Evolutionary conservation across 1,140 invertebrate genomes (phyloP), one percentile per base, ranked within the genome.

Genomic region (Caerostris extrusa): DNA sequence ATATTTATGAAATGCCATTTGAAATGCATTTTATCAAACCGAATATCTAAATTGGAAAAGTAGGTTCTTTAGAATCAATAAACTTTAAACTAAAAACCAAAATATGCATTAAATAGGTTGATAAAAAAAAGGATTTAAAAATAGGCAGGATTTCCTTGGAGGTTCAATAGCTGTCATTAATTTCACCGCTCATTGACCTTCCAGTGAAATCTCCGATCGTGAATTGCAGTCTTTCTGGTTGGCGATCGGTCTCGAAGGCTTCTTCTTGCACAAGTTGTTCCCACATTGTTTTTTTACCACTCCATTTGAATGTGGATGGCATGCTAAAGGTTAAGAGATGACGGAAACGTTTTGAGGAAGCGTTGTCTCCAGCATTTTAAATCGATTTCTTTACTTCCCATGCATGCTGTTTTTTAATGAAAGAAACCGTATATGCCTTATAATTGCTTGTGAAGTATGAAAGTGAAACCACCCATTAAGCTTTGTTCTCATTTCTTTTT

Each of bases 401-500:
- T 77, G 34, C 53, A 50, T 67, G n/a, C 61, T 14, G 6, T 34
- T 60, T 85, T 58, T 10, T 85, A n/a, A n/a, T n/a, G n/a, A 34
- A 56, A 58, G 3, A 57, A 14, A 55, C 56, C 55, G 14, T 85
- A 19, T 85, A 19, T 85, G 6, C 58, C 56, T 60, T 77, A n/a
- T 67, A 50, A 53, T 86, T 86, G 53, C 83, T 60, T 56, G 50
- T 67, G 58, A 61, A 50, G 61, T 88, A 60, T 83, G 90, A 92
- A 85, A 85, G 77, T 85, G 77, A 85, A 85, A 92, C 77, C 90
- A n/a, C 90, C 81, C 81, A 85, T 92, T 81, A 12, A 12, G 58
- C 50, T 92, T 64, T 90, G 88, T 71, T 90, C 88, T 69, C n/a
- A 90, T 71, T 93, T 90, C 93, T 7, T 94, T 67, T 67, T 93